Evolutionary conservation across 2,888 invertebrate genomes (phyloP), one percentile per base, ranked within the genome.

Genomic region (Sabatieria punctata): DNA sequence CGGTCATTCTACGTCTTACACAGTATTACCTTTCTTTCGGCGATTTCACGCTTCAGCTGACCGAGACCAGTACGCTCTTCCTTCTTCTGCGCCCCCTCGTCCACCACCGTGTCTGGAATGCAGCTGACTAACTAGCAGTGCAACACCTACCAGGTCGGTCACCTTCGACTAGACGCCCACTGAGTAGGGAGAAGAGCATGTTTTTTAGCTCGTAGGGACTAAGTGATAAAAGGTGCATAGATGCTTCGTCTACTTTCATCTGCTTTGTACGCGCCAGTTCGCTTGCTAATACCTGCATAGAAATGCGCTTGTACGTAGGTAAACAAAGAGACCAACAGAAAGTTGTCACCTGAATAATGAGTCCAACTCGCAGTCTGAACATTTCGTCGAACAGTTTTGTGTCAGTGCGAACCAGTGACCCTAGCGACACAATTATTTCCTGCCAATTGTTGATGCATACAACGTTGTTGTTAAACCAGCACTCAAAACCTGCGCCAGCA

Each of bases 141-240:
- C n/a, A n/a, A n/a, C n/a, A n/a, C n/a, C n/a, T n/a, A n/a, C n/a
- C n/a, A 18, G 27, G 41, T 26, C n/a, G 18, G 8, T 18, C 41
- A 25, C 60, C 60, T 43, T 60, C 60, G 13, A 60, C 48, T 18
- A 60, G 51, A 6, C 59, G 52, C 21, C 97, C 97, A 67, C 93
- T 95, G 60, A 99, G 80, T 52, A 99, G 91, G 64, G 95, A 91
- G 70, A 93, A 84, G 15, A 99, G 73, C 43, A 99, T 75, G 66
- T 89, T 93, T 70, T 97, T 97, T 85, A 97, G 89, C 71, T 97
- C 95, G 68, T 86, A 97, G 0, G 97, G 97, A 43, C 93, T 95
- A 37, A 97, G 73, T 69, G 95, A 93, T 38, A 97, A 73, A 45
- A 97, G 74, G 71, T 91, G 88, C 40, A 57, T n/a, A 15, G 93